Evolutionary conservation across 53 echinoderm and acorn worm genomes (phyloP).

Genomic region (Apostichopus leukothele): DNA sequence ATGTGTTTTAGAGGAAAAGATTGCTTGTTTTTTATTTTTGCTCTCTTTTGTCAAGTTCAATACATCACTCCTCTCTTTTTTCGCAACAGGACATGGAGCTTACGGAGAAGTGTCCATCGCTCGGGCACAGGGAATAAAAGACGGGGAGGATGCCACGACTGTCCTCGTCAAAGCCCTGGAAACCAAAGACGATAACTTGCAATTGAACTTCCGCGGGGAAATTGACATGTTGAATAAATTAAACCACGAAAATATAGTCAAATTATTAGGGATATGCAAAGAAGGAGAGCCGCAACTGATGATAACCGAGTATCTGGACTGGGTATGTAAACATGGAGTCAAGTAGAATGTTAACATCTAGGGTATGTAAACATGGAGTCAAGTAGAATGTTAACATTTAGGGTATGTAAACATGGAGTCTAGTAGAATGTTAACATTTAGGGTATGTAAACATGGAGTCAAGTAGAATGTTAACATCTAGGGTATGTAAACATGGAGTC

Average conservation of each 20-base stretch:
- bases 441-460: slow-evolving; percentile 63
- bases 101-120: slow-evolving; percentile 95
- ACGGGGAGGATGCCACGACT: slow-evolving; percentile 97
- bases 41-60: no score
- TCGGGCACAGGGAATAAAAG: slow-evolving; percentile 87
- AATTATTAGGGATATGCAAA: slow-evolving; percentile 87
- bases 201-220: slow-evolving; percentile 92
- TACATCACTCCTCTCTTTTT: neutral
- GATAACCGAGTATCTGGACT: slow-evolving; percentile 97
- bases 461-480: no score
- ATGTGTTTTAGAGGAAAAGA: no score
- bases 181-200: slow-evolving; percentile 79
- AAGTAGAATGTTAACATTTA: no score
- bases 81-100: slow-evolving; percentile 78
- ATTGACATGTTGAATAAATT: slow-evolving; percentile 98
- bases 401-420: slow-evolving; percentile 63
- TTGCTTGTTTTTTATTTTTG: no score
- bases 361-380: slow-evolving; percentile 63
- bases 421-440: no score
- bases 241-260: slow-evolving; percentile 92
- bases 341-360: no score
- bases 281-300: slow-evolving; percentile 93
- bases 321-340: slow-evolving; percentile 63
- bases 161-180: slow-evolving; percentile 95
- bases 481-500: slow-evolving; percentile 63